These are phyloP conservation scores for Tethya wilhelma DNA, from an alignment of 37 sponge, comb jelly and placozoan genomes.

Conservation along the genomic window DNA sequence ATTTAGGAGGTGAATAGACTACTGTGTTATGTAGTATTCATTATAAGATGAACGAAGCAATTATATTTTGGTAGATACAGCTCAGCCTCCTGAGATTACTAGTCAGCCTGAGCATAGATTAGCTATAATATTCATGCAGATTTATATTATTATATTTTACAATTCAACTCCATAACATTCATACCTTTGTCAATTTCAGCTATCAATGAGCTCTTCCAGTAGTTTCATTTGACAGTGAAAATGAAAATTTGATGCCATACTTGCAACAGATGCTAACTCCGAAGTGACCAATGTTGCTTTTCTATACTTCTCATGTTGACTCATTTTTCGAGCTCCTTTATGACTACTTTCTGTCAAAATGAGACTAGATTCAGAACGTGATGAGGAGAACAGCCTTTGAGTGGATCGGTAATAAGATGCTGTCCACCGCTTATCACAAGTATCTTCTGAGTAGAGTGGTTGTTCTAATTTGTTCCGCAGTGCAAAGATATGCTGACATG, in stretches of 20 bases:
- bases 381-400: slow-evolving; percentile 15
- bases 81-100: too few species aligned
- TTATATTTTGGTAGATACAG: too few species aligned
- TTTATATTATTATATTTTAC: too few species aligned
- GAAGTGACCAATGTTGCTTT: slow-evolving; percentile 34
- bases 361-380: neutral
- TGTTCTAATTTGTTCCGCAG: slow-evolving; percentile 13
- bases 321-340: too few species aligned
- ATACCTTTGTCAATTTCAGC: slow-evolving; percentile 50
- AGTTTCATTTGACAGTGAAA: slow-evolving; percentile 34
- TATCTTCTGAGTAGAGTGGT: slow-evolving; percentile 11
- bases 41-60: too few species aligned
- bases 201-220: slow-evolving; percentile 50
- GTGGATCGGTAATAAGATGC: slow-evolving; percentile 37
- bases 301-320: slow-evolving; percentile 66
- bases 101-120: too few species aligned
- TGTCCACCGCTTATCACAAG: slow-evolving; percentile 53
- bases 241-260: slow-evolving; percentile 42
- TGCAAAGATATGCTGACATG: slow-evolving; percentile 70
- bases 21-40: too few species aligned
- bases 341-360: too few species aligned
- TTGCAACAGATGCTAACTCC: slow-evolving; percentile 49
- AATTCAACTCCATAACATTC: slow-evolving; percentile 12
- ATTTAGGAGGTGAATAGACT: too few species aligned
- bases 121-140: too few species aligned